Evolutionary conservation across 2,888 invertebrate genomes (phyloP), one percentile per base, ranked within the genome.

Genomic region (Branchipolynoe longqiensis): DNA sequence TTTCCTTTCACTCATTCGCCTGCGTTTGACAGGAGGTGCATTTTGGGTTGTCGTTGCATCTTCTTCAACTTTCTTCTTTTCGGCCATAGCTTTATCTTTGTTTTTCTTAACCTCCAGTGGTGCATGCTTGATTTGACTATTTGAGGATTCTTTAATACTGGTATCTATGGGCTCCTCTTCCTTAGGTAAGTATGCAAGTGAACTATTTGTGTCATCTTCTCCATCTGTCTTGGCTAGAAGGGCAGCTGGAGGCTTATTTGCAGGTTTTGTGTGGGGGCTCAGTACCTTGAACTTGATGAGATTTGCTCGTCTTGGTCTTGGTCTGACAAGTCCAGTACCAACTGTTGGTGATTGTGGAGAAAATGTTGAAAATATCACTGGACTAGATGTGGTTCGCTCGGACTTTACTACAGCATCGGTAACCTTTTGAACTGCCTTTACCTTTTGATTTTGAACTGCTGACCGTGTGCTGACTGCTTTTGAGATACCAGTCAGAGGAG

Each of bases 271-370:
- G 31, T 78, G 78, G 28, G 78, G 54, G 31, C 78, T 78, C 12
- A 78, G 48, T 8, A 78, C 78, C 28, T 78, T 78, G 28, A 78
- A 78, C 48, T 78, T 78, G 78, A 78, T 78, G 31, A 78, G 48
- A 41, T 28, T 62, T 4, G 62, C 62, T 1, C 78, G 41, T 78
- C 78, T 14, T 41, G 78, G 41, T 25, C 78, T 22, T 1, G 78
- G 78, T 28, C 54, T 40, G 1, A 41, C 48, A 14, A 78, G 41
- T n/a, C 78, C 78, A 8, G 54, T 0, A 2, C 36, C 41, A 18
- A 40, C 1, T 6, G 28, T 18, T 0, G 78, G 41, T 3, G 25
- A 25, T 3, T n/a, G 48, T 14, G n/a, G 41, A 3, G 78, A 78
- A 18, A 78, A 48, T 6, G 28, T 31, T 1, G 78, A 78, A 18